phyloP scores from a whole-genome alignment of 2,888 invertebrate genomes.

The Pristionchus entomophagus region DNA sequence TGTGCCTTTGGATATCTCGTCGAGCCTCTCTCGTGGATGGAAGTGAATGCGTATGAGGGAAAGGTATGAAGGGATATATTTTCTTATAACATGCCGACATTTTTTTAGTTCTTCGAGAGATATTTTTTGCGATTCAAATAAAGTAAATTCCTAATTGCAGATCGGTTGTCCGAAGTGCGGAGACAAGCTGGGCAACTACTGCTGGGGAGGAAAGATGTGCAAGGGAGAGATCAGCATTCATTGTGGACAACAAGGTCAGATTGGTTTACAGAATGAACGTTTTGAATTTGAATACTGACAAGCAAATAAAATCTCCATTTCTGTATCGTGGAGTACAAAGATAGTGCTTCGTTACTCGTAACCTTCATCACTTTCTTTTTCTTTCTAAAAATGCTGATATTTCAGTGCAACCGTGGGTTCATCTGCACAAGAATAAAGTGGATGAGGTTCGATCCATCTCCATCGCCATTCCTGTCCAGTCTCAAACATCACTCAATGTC shows the following conservation, averaged over 20 bases:
- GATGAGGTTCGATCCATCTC: constrained; percentile 75
- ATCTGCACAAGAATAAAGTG: constrained; percentile 62
- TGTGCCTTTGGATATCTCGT: constrained; percentile 63
- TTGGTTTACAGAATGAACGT: no score
- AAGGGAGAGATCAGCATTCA: constrained; percentile 53
- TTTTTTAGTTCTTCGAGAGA: neutral
- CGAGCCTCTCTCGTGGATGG: constrained; percentile 69
- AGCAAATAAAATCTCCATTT: no score
- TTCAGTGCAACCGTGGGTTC: constrained; percentile 65
- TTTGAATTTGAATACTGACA: no score
- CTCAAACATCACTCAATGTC: neutral
- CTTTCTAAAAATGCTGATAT: neutral
- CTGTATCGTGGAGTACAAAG: no score
- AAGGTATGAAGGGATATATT: constrained; percentile 49
- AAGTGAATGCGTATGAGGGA: constrained; percentile 56
- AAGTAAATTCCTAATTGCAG: constrained; percentile 49
- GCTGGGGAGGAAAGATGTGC: constrained; percentile 58
- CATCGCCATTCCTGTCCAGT: neutral
- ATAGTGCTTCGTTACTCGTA: no score
- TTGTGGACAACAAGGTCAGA: constrained; percentile 54
- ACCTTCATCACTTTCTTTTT: neutral
- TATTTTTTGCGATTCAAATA: neutral
- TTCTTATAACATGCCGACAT: no score
- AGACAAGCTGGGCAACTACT: constrained; percentile 62
- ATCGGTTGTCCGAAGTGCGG: constrained; percentile 61